Evolutionary conservation across 2,113 vertebrate species (phyloP).

Genomic region (Pseudonaja textilis): DNA sequence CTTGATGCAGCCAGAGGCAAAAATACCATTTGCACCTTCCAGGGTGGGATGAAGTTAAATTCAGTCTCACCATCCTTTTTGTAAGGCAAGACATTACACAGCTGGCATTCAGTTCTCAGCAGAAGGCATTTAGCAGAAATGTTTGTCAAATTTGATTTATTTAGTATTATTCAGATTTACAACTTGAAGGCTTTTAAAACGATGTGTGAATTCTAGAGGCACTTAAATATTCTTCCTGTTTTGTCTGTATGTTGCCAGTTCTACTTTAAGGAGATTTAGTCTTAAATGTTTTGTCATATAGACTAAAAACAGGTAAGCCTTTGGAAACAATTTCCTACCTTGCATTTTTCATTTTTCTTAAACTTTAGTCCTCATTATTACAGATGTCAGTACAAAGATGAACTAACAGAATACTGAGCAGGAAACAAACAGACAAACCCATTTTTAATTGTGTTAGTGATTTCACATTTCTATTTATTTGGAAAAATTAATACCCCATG

Average conservation of each 20-base stretch:
- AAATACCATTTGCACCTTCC: slow-evolving; percentile 68
- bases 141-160: slow-evolving; percentile 65
- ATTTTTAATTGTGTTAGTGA: not conserved
- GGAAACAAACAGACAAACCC: not conserved
- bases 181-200: slow-evolving; percentile 51
- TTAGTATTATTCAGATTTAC: slow-evolving; percentile 64
- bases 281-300: slow-evolving; percentile 20
- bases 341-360: not conserved
- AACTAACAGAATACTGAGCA: not conserved
- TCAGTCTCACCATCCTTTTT: slow-evolving; percentile 44
- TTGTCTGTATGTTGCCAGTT: slow-evolving; percentile 36
- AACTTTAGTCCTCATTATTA: slow-evolving; percentile 31
- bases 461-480: not conserved
- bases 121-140: slow-evolving; percentile 65
- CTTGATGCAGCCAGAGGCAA: slow-evolving; percentile 55
- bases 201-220: slow-evolving; percentile 50
- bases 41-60: slow-evolving; percentile 65
- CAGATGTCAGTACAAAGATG: slow-evolving; percentile 15
- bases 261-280: slow-evolving; percentile 31
- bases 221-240: slow-evolving; percentile 50
- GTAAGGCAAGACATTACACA: slow-evolving; percentile 58
- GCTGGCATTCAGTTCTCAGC: slow-evolving; percentile 60
- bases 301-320: not conserved
- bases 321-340: slow-evolving; percentile 5
- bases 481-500: not conserved